Evolutionary conservation across 2,113 vertebrate species (phyloP), one percentile per base, ranked within the genome.

Genomic region (Tonatia bakeri): DNA sequence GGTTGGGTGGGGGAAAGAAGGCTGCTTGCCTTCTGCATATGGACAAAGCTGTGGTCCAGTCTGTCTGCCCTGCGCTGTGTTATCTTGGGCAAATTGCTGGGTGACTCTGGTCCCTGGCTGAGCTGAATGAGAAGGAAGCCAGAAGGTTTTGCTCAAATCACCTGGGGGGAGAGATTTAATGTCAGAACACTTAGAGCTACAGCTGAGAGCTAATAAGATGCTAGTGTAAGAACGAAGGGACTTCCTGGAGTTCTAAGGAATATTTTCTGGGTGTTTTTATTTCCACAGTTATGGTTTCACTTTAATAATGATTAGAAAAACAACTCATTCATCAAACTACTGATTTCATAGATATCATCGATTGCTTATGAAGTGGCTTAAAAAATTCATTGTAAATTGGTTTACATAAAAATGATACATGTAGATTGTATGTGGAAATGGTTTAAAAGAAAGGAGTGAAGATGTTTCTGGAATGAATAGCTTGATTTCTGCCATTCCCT

Each of bases 191-290:
- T 95, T 85, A 69, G 24, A 72, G 43, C 28, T 36, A 33, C 19
- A 81, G 33, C 54, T 38, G 90, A 76, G 72, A 59, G 75, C 87
- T 94, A 87, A 73, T 77, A 73, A 94, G 79, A 97, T 2, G 64
- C 31, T 72, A 36, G 43, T 12, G 10, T 0, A 12, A 69, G 70
- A 82, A 47, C 0, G 20, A 24, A 90, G 90, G 59, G 72, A 40
- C 59, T 45, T 83, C 22, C n/a, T 72, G 79, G 83, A 33, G 83
- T 22, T 89, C 82, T 40, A 36, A 76, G 70, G 13, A 70, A 61
- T 9, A 8, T 95, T 89, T 50, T 67, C 84, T 47, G 31, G 17
- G 15, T 19, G 43, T 90, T 89, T 94, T 87, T 43, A 75, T 96
- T 76, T 54, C 67, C 43, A n/a, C 10, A 40, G n/a, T 80, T 87